A percentile compares a stretch with the other conserved stretches of the same genome.
phyloP scores from a whole-genome alignment of 2,888 invertebrate species.

The Troilus luridus region DNA sequence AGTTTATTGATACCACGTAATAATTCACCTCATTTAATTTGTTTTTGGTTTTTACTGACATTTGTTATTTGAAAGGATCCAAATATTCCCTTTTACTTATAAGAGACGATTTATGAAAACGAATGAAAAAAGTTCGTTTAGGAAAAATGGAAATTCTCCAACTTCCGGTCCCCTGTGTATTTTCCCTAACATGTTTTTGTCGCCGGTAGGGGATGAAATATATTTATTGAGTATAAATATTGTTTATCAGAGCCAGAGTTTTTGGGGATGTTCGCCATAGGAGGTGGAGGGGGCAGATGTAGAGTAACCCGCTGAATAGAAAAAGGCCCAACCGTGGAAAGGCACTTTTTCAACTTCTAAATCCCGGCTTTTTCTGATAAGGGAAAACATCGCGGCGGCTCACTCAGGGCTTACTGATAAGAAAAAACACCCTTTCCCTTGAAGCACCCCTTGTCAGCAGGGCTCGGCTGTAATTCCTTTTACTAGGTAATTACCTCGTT shows the following conservation, averaged over 20 bases:
- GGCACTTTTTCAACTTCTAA: constrained; percentile 31
- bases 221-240: constrained; percentile 41
- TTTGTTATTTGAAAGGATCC: not conserved
- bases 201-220: not conserved
- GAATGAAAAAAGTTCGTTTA: not conserved
- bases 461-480: constrained; percentile 2
- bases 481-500: not conserved
- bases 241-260: constrained; percentile 20
- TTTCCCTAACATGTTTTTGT: constrained; percentile 2
- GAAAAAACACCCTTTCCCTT: not conserved
- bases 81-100: not conserved
- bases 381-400: constrained; percentile 19
- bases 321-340: constrained; percentile 13
- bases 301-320: constrained; percentile 23
- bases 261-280: not conserved
- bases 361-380: constrained; percentile 39
- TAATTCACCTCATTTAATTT: too few relatives aligned
- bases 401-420: constrained; percentile 20
- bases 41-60: not conserved
- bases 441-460: not conserved
- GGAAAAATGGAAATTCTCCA: constrained; percentile 2
- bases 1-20: too few relatives aligned
- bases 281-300: not conserved
- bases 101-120: constrained; percentile 1
- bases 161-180: not conserved